phyloP scores from a whole-genome alignment of 2,888 invertebrate genomes.

The Spicauda simplicius region DNA sequence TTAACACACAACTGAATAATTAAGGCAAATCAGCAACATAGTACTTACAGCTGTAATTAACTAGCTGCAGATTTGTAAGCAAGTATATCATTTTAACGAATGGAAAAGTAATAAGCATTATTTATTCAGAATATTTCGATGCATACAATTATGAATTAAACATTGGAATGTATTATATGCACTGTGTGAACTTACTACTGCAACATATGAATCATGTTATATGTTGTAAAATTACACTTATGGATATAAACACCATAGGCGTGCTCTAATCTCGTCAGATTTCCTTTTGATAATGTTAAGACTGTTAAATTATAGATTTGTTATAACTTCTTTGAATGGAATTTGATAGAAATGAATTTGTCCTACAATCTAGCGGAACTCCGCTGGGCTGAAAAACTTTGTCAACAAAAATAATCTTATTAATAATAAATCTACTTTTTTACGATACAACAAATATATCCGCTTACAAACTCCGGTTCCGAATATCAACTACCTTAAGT shows the following conservation, averaged over 20 bases:
- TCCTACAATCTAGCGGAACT: background rate
- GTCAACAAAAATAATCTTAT: background rate
- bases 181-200: no score
- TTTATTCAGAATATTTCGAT: no score
- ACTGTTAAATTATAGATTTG: no score
- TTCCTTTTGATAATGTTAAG: no score
- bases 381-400: background rate
- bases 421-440: background rate
- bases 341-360: background rate
- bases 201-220: no score
- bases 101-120: background rate
- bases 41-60: slow-evolving; percentile 27
- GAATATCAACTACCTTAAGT: slow-evolving; percentile 40
- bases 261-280: no score
- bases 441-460: background rate
- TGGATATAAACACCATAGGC: no score
- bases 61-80: slow-evolving; percentile 16
- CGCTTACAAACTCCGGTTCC: background rate
- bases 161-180: no score
- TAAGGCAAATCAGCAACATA: slow-evolving; percentile 35
- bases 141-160: no score
- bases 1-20: slow-evolving; percentile 46
- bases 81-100: background rate
- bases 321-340: no score
- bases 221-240: no score